phyloP scores from a whole-genome alignment of 2,888 invertebrate genomes.

The Anorthoa munda region DNA sequence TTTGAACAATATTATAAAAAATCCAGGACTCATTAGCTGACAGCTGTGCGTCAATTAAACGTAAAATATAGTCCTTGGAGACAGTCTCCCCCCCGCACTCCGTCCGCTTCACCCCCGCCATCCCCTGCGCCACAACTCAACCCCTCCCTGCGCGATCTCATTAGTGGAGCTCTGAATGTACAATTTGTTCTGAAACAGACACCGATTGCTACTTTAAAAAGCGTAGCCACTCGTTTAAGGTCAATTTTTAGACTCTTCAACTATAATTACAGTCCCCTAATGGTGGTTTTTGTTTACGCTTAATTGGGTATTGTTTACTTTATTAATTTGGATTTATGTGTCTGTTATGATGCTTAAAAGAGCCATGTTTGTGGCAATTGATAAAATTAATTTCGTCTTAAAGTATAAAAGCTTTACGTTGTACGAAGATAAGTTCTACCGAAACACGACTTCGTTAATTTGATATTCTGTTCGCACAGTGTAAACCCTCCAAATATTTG shows the following conservation, averaged over 20 bases:
- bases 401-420: background rate
- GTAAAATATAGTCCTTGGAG: conserved; percentile 88
- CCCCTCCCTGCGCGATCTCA: conserved; percentile 83
- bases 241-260: conserved; percentile 69
- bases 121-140: conserved; percentile 75
- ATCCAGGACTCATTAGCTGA: conserved; percentile 88
- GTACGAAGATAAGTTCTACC: background rate
- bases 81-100: conserved; percentile 70
- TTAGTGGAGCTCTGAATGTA: conserved; percentile 88
- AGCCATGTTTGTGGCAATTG: conserved; percentile 4
- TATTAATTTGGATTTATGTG: conserved; percentile 16
- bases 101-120: conserved; percentile 67
- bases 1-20: conserved; percentile 80
- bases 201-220: conserved; percentile 87
- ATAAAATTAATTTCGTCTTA: background rate
- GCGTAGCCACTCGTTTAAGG: conserved; percentile 81
- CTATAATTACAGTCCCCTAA: conserved; percentile 67
- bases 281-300: conserved; percentile 62
- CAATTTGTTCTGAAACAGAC: conserved; percentile 89
- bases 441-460: conserved; percentile 30
- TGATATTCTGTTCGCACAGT: conserved; percentile 35
- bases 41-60: conserved; percentile 90
- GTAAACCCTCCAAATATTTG: conserved; percentile 46
- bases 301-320: conserved; percentile 49
- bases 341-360: background rate